Base-by-base conservation (phyloP, 2,113 vertebrate species). In the Mobula hypostoma region DNA sequence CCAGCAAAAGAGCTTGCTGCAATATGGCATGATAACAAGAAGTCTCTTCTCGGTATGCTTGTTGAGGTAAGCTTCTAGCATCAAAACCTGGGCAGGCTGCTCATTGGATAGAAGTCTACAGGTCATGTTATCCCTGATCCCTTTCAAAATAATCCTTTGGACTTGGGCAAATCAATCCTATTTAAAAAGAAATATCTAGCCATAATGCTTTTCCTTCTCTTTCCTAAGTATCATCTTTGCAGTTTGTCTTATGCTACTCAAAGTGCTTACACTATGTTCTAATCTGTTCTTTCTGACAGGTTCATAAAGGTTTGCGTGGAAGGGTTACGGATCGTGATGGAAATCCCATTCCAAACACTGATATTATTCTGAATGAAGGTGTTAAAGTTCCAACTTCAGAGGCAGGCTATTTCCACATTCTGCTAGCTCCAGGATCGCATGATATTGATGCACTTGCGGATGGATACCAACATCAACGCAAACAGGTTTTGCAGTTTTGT, bases 21-120 rank as follows among this genome's bases (percentile, higher is more conserved):
- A 3, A 96, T 99, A 76, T 99, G 98, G 98, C 96, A 96, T 32
- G 98, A 98, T 94, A 99, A 99, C 96, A 99, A 97, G 96, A 99
- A 98, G 95, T 96, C 98, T 94, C 98, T 99, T 63, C 97, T 99
- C 8, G 98, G 98, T 96, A 99, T 99, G 98, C 95, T 99, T 2
- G 98, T 99, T 94, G 99, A 99, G 98, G 99, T 99, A 95, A 97
- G 97, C 9, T 29, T 48, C 7, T 27, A 2, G 15, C 70, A 56
- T 93, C 70, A 93, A 74, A 27, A 12, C 24, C 29, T 56, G 68
- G 48, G 83, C 48, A 87, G 61, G 8, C 32, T 11, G 29, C 2
- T 66, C 61, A 63, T 19, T 32, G 29, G 11, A 63, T 61, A 12
- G 27, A 6, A n/a, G 29, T 63, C 61, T 36, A 36, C n/a, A 36